Conservation (phyloP, 2,113 vertebrate species). For the Alaudala cheleensis region DNA sequence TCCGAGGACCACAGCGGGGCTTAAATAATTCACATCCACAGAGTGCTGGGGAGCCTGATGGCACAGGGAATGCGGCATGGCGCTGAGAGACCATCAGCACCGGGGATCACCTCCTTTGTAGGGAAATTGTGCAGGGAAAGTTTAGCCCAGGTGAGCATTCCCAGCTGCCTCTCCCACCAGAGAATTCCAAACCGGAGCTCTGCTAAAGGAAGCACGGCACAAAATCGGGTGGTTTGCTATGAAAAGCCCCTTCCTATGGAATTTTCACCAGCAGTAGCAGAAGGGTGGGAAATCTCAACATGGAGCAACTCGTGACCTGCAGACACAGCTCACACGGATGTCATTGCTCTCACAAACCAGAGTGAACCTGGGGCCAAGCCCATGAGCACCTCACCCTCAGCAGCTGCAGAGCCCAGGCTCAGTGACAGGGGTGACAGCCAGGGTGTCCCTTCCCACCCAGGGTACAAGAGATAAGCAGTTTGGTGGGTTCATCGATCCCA, state of each 20-base stretch:
- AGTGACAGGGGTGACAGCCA: not conserved
- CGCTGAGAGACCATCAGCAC: not conserved
- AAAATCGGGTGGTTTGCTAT: not conserved
- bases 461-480: not conserved
- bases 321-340: fast-evolving
- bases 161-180: not conserved
- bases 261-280: not conserved
- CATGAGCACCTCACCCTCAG: not conserved
- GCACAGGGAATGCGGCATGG: not conserved
- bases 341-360: not conserved
- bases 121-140: fast-evolving
- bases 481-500: not conserved
- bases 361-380: not conserved
- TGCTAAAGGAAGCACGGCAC: not conserved
- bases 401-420: not conserved
- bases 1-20: not conserved
- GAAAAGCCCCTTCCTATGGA: not conserved
- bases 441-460: not conserved
- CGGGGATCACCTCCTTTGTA: not conserved
- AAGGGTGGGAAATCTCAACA: not conserved
- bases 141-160: not conserved
- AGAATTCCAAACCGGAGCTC: not conserved
- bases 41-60: not conserved
- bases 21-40: conserved; percentile 20
- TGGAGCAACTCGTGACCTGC: not conserved